Percentiles rank a stretch among this genome's conserved stretches.
phyloP scores from a whole-genome alignment of 2,888 invertebrate genomes.

The Crepidodera aurea region DNA sequence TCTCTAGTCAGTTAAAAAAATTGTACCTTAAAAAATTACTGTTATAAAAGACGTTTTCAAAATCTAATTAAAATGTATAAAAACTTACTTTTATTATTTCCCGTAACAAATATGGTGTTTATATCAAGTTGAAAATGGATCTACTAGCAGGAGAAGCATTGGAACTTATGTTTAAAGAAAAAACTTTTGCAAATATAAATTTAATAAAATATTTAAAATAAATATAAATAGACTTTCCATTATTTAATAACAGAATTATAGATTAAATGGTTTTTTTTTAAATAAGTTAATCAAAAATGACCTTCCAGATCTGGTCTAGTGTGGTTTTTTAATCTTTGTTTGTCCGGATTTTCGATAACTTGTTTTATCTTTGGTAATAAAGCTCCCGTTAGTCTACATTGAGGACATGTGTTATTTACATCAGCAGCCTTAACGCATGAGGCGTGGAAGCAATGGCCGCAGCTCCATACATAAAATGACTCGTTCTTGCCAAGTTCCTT shows the following conservation, averaged over 20 bases:
- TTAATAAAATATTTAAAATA: conserved; percentile 31
- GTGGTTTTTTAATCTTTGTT: conserved; percentile 38
- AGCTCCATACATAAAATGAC: conserved; percentile 55
- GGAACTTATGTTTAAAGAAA: no score
- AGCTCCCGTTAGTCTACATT: conserved; percentile 52
- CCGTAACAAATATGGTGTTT: no score
- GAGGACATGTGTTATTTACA: conserved; percentile 52
- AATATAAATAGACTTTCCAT: conserved; percentile 27
- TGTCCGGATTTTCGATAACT: conserved; percentile 31
- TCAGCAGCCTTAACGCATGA: conserved; percentile 48
- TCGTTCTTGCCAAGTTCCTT: conserved; percentile 48
- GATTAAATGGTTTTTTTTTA: conserved; percentile 4
- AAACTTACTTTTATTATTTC: no score
- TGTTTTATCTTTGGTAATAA: conserved; percentile 44
- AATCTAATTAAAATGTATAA: neutral
- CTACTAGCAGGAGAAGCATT: no score
- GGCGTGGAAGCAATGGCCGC: conserved; percentile 58
- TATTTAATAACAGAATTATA: conserved; percentile 25
- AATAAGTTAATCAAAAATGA: conserved; percentile 53
- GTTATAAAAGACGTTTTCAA: neutral
- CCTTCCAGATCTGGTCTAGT: conserved; percentile 59
- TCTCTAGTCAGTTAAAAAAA: conserved; percentile 34
- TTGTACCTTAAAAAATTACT: conserved; percentile 2
- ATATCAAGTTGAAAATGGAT: no score
- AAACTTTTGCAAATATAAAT: conserved; percentile 20